Evolutionary conservation across 2,797 vertebrate species (phyloP).

Genomic region (Sorex maritimensis): DNA sequence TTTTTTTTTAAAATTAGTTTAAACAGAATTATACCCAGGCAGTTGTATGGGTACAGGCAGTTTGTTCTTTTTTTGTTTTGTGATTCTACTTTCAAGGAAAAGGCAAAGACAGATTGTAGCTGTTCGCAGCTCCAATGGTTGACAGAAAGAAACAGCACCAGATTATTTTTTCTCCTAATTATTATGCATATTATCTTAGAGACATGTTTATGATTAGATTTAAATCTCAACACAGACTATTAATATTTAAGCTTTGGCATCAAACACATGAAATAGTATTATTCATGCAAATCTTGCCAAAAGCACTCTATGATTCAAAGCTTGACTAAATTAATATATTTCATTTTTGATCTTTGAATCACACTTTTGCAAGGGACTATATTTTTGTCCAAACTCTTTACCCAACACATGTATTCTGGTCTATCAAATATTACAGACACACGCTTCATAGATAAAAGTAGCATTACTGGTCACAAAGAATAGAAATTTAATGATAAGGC

Average conservation of each 20-base stretch:
- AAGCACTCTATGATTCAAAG: constrained; percentile 76
- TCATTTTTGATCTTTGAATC: constrained; percentile 71
- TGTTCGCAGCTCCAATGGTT: constrained; percentile 69
- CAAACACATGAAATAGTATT: constrained; percentile 75
- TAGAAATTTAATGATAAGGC: constrained; percentile 7
- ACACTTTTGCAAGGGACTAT: constrained; percentile 53
- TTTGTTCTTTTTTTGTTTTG: constrained; percentile 56
- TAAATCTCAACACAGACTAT: constrained; percentile 79
- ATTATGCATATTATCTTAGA: constrained; percentile 73
- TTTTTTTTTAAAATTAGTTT: not conserved
- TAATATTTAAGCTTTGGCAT: constrained; percentile 84
- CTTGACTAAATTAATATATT: constrained; percentile 72
- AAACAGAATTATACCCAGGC: constrained; percentile 38
- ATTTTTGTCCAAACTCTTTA: constrained; percentile 41
- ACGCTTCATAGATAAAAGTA: not conserved
- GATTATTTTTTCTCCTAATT: constrained; percentile 81
- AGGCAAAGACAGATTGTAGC: constrained; percentile 78
- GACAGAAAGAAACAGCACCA: constrained; percentile 61
- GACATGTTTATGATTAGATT: constrained; percentile 78
- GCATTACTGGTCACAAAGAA: constrained; percentile 5
- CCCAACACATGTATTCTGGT: not conserved
- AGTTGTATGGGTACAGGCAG: constrained; percentile 5
- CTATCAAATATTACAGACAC: not conserved
- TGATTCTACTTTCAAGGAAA: constrained; percentile 83
- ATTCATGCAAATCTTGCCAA: constrained; percentile 78